These are phyloP conservation scores for Dipodomys spectabilis DNA, from an alignment of 2,113 vertebrate species.

Conservation along the genomic window DNA sequence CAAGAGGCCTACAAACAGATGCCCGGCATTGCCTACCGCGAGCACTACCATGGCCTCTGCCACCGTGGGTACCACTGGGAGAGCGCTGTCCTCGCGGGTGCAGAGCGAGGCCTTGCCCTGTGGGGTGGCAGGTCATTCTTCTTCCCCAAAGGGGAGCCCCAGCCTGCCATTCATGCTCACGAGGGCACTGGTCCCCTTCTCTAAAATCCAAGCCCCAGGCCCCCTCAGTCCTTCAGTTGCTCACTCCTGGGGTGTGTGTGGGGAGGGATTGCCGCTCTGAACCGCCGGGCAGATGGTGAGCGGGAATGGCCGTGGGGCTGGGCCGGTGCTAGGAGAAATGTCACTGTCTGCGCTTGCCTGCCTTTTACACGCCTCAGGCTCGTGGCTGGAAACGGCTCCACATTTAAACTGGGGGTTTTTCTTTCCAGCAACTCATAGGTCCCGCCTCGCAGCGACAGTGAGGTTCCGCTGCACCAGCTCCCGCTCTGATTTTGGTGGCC, in stretches of 20 bases:
- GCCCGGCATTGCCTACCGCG: background rate
- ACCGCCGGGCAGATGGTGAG: background rate
- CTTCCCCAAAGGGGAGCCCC: background rate
- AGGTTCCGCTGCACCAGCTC: background rate
- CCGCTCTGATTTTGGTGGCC: background rate
- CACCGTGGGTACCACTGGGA: accelerated
- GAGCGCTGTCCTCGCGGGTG: accelerated
- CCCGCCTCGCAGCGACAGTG: background rate
- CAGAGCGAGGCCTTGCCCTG: background rate
- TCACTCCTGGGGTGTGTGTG: background rate
- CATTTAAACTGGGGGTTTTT: constrained; percentile 52
- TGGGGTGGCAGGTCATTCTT: background rate
- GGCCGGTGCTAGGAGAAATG: constrained; percentile 37
- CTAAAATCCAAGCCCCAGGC: background rate
- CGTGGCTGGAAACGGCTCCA: constrained; percentile 18
- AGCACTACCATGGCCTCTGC: accelerated
- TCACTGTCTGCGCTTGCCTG: constrained; percentile 36
- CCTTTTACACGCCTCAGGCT: constrained; percentile 51
- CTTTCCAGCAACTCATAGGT: background rate
- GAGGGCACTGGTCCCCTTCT: background rate
- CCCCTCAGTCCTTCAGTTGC: background rate
- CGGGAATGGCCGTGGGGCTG: background rate
- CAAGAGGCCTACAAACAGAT: background rate
- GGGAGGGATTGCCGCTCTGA: background rate
- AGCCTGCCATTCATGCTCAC: background rate